phyloP scores from a whole-genome alignment of 2,888 invertebrate species.

The Catocala nupta region DNA sequence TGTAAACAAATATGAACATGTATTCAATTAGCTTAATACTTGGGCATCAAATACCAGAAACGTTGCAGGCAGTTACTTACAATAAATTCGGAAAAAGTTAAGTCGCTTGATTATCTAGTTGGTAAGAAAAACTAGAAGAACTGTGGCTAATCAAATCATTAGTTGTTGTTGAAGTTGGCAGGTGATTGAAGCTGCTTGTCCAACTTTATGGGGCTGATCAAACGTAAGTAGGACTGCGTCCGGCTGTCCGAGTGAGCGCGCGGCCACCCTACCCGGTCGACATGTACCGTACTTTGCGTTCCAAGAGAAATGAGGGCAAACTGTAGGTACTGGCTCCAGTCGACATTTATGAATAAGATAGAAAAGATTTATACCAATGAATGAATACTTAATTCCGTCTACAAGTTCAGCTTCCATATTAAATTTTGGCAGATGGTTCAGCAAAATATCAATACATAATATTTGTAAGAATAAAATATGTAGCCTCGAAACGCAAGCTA shows the following conservation, averaged over 20 bases:
- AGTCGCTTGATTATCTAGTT: not conserved
- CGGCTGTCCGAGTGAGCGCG: conserved; percentile 15
- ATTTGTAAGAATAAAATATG: conserved; percentile 59
- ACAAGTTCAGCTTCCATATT: conserved; percentile 71
- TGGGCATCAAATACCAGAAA: too few relatives aligned
- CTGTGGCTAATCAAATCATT: conserved; percentile 13
- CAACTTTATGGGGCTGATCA: conserved; percentile 24
- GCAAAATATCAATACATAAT: conserved; percentile 73
- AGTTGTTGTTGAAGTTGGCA: conserved; percentile 6
- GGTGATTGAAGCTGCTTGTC: conserved; percentile 12
- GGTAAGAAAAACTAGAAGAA: not conserved
- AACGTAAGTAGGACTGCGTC: conserved; percentile 29
- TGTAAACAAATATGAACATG: too few relatives aligned
- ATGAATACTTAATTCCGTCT: conserved; percentile 77
- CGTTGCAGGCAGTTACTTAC: not conserved
- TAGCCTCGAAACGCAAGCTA: conserved; percentile 42
- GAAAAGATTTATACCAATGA: conserved; percentile 76
- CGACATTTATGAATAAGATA: conserved; percentile 72
- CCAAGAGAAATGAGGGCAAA: conserved; percentile 59
- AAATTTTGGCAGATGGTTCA: conserved; percentile 74
- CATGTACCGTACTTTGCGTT: conserved; percentile 47
- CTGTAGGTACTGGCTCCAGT: conserved; percentile 44
- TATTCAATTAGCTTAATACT: too few relatives aligned
- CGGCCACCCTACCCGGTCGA: conserved; percentile 29
- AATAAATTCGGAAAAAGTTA: conserved; percentile 8